phyloP scores from a whole-genome alignment of 1,140 invertebrate species.

The Panagrolaimus sp. region DNA sequence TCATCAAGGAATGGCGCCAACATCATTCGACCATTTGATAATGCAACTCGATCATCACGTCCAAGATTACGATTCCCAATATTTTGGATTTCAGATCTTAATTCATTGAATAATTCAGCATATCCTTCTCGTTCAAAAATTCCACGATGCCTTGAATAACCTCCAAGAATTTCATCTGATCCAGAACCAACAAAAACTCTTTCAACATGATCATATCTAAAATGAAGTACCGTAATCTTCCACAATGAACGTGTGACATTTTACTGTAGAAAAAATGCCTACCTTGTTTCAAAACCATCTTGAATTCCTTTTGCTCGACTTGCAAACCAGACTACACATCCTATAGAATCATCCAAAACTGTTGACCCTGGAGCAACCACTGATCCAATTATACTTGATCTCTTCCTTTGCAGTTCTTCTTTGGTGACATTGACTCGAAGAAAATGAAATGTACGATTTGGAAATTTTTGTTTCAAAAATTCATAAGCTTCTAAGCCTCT shows the following conservation, averaged over 20 bases:
- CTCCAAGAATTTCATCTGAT: neutral
- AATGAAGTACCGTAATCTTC: neutral
- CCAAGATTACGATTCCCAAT: constrained; percentile 10
- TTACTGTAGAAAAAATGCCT: too few species aligned
- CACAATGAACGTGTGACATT: too few species aligned
- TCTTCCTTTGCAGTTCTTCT: neutral
- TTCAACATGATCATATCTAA: constrained; percentile 4
- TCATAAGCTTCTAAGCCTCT: neutral
- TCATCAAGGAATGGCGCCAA: neutral
- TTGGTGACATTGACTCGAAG: constrained; percentile 1
- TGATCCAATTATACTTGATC: neutral
- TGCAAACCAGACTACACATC: constrained; percentile 1
- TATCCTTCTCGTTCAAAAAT: neutral
- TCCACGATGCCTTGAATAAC: neutral
- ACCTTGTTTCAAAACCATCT: neutral
- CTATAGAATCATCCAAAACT: neutral
- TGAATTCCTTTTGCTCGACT: neutral
- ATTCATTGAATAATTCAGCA: neutral
- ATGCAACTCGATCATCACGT: neutral
- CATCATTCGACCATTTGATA: neutral
- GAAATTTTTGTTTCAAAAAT: neutral
- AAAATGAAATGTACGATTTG: neutral
- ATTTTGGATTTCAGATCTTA: neutral
- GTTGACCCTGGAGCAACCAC: neutral
- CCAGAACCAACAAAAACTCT: neutral